Evolutionary conservation across 2,888 invertebrate genomes (phyloP).

Genomic region (Thymelicus acteon): DNA sequence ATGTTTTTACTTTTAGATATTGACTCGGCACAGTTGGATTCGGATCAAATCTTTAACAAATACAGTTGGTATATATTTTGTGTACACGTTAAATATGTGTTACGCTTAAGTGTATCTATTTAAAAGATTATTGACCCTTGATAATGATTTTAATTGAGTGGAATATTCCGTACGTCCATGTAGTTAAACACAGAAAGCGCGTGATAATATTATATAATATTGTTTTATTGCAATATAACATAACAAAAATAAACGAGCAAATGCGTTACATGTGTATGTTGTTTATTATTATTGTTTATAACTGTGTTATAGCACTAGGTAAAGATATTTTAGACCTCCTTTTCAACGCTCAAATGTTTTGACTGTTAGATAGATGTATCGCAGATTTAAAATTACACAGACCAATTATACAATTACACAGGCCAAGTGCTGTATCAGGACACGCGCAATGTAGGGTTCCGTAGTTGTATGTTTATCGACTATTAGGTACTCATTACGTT

Average conservation of each 20-base stretch:
- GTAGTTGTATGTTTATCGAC: too few species aligned
- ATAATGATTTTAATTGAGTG: constrained; percentile 5
- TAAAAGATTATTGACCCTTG: constrained; percentile 7
- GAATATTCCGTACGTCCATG: background rate
- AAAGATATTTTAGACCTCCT: background rate
- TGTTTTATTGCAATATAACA: background rate
- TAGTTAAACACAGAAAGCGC: background rate
- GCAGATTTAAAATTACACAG: too few species aligned
- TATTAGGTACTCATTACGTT: too few species aligned
- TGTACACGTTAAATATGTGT: background rate
- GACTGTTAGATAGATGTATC: too few species aligned
- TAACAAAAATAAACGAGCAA: background rate
- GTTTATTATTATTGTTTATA: background rate
- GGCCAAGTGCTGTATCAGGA: too few species aligned
- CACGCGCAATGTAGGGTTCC: too few species aligned
- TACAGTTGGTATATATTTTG: background rate
- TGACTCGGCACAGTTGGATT: background rate
- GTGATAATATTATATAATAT: constrained; percentile 2
- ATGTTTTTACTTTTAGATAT: too few species aligned
- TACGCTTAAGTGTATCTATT: background rate
- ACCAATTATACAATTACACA: too few species aligned
- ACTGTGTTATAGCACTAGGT: background rate
- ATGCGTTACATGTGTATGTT: background rate
- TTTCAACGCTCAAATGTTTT: too few species aligned
- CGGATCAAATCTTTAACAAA: background rate